Conservation (phyloP, 1,140 invertebrate species). For the Archivesica marissinica region DNA sequence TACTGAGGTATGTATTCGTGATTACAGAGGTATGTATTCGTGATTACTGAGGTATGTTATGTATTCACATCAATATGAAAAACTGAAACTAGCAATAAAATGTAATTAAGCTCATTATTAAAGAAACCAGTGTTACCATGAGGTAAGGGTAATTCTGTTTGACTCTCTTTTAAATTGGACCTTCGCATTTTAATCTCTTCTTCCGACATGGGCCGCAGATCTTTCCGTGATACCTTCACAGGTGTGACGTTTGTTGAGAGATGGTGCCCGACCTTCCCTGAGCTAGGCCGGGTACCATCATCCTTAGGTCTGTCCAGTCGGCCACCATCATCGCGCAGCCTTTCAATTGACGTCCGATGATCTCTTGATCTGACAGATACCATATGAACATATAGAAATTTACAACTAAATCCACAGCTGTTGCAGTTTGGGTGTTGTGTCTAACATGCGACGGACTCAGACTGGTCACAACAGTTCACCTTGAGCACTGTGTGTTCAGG, state of each 20-base stretch:
- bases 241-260: conserved; percentile 69
- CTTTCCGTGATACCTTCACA: conserved; percentile 82
- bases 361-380: conserved; percentile 37
- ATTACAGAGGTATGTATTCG: too few species aligned
- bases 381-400: background rate
- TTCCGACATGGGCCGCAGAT: conserved; percentile 81
- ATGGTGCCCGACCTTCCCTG: conserved; percentile 59
- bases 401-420: too few species aligned
- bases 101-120: too few species aligned
- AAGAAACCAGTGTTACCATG: conserved; percentile 66
- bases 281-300: conserved; percentile 62
- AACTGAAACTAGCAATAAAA: too few species aligned
- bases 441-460: too few species aligned
- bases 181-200: conserved; percentile 81
- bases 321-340: conserved; percentile 35
- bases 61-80: too few species aligned
- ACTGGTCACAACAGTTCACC: too few species aligned
- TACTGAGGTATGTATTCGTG: too few species aligned
- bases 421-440: too few species aligned
- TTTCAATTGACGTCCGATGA: conserved; percentile 9
- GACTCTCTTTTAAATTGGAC: conserved; percentile 75
- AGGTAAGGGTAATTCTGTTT: conserved; percentile 63
- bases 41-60: too few species aligned
- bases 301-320: conserved; percentile 34
- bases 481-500: too few species aligned